A percentile compares a stretch with the other conserved stretches of the same genome.
phyloP scores from a whole-genome alignment of 2,797 vertebrate genomes.

The Trachops cirrhosus region DNA sequence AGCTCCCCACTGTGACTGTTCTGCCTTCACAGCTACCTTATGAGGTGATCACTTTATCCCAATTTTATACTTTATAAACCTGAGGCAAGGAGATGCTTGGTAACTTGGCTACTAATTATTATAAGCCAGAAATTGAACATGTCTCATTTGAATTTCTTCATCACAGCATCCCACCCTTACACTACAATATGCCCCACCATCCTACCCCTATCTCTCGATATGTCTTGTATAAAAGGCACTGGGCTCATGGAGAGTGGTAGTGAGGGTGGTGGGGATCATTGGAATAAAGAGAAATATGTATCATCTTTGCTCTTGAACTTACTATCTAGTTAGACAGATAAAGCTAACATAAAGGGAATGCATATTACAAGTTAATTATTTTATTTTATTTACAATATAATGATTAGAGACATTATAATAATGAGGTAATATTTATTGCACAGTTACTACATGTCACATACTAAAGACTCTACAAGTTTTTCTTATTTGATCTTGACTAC shows the following conservation, averaged over 20 bases:
- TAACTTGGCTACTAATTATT: neutral
- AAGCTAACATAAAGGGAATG: neutral
- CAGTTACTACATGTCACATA: neutral
- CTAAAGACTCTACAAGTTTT: neutral
- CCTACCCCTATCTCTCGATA: too few relatives aligned
- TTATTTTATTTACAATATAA: neutral
- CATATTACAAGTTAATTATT: neutral
- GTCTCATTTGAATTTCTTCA: neutral
- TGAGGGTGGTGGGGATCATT: neutral
- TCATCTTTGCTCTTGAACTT: neutral
- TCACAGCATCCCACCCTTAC: neutral
- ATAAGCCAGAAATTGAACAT: neutral
- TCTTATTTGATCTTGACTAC: neutral
- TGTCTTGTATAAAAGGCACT: neutral
- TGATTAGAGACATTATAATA: neutral
- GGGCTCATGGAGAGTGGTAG: neutral
- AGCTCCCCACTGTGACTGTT: neutral
- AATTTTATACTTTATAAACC: neutral
- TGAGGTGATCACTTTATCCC: neutral
- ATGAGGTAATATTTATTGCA: neutral
- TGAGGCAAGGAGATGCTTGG: neutral
- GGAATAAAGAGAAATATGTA: neutral
- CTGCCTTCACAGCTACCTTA: neutral
- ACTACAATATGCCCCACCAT: rapidly evolving
- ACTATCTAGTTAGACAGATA: neutral